Percentiles rank a stretch among this genome's conserved stretches.
Conservation (phyloP, 2,797 vertebrate genomes). For the Etheostoma perlongum region DNA sequence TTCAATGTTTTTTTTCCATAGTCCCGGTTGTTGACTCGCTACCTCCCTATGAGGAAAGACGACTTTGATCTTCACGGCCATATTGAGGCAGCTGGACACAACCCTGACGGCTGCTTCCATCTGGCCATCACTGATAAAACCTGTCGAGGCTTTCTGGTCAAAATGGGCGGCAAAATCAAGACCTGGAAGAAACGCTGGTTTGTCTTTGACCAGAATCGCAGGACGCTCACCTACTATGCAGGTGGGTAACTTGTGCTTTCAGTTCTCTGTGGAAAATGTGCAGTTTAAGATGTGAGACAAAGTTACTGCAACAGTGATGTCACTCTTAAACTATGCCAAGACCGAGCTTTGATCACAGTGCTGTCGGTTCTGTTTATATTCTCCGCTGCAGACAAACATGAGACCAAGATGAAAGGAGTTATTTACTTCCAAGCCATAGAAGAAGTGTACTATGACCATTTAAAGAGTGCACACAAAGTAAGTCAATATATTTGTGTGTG, state of each 20-base stretch:
- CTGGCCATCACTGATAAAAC: constrained; percentile 95
- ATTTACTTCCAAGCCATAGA: constrained; percentile 99
- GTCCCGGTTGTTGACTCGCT: constrained; percentile 94
- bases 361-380: constrained; percentile 43
- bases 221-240: constrained; percentile 95
- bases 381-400: constrained; percentile 92
- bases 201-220: constrained; percentile 95
- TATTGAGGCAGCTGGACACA: constrained; percentile 93
- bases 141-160: constrained; percentile 95
- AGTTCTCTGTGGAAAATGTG: background rate
- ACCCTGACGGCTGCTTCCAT: constrained; percentile 93
- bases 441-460: constrained; percentile 98
- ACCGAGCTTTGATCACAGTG: constrained; percentile 43
- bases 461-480: constrained; percentile 99
- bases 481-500: constrained; percentile 5
- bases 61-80: constrained; percentile 94
- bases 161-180: constrained; percentile 99
- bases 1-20: constrained; percentile 51
- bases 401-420: constrained; percentile 98
- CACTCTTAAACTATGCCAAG: constrained; percentile 2
- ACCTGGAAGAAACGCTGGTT: constrained; percentile 99
- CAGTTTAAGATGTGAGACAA: constrained; percentile 10
- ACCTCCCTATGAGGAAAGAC: constrained; percentile 93
- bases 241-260: constrained; percentile 75
- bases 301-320: constrained; percentile 11